Conservation (phyloP, 2,797 vertebrate species). For the Amniataba percoides region DNA sequence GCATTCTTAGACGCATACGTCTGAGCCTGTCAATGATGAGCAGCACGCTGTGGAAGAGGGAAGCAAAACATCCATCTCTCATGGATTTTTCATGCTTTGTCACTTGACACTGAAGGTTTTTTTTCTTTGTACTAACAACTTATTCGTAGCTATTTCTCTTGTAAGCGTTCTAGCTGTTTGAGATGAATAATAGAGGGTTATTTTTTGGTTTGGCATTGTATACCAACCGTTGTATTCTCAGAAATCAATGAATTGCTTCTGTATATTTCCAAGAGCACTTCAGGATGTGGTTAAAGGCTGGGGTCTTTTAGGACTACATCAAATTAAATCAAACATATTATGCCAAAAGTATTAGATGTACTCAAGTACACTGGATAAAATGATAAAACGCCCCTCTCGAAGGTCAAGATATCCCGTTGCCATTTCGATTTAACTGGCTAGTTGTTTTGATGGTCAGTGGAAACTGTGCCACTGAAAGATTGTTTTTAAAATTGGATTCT, state of each 20-base stretch:
- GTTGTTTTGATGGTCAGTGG: neutral
- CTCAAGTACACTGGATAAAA: neutral
- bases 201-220: neutral
- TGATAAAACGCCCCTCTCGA: neutral
- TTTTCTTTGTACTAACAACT: neutral
- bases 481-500: conserved; percentile 6
- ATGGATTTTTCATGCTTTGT: conserved; percentile 11
- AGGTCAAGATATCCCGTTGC: neutral
- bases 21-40: neutral
- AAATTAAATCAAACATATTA: conserved; percentile 8
- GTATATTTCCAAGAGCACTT: neutral
- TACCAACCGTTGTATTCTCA: neutral
- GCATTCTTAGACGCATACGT: conserved; percentile 14
- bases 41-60: conserved; percentile 1
- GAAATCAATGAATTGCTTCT: neutral
- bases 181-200: neutral
- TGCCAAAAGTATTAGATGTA: neutral
- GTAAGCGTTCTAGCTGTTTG: neutral
- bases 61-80: neutral
- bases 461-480: neutral
- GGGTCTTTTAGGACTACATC: conserved; percentile 1
- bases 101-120: neutral
- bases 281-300: conserved; percentile 3
- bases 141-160: neutral
- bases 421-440: neutral